Percentiles rank a stretch among this genome's conserved stretches.
phyloP scores from a whole-genome alignment of 2,113 vertebrate species.

The Tor tambroides region DNA sequence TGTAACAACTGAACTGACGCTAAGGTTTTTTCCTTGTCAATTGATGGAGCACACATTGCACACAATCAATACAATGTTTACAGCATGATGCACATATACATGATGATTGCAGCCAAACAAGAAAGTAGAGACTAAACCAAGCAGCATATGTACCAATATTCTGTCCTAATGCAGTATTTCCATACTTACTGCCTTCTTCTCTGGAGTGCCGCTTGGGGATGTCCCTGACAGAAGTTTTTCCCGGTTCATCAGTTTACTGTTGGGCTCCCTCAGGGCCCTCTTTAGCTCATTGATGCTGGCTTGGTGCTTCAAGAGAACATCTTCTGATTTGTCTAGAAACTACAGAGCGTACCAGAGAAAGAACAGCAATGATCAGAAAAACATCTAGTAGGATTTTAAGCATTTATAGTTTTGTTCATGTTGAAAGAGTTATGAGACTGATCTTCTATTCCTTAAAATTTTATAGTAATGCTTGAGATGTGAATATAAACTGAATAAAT shows the following conservation, averaged over 20 bases:
- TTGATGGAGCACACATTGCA: too few species aligned
- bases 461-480: too few species aligned
- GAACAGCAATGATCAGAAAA: not conserved
- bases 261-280: conserved; percentile 91
- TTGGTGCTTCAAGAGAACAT: conserved; percentile 96
- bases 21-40: too few species aligned
- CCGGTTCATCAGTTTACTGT: conserved; percentile 91
- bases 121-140: too few species aligned
- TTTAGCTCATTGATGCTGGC: conserved; percentile 99
- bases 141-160: too few species aligned
- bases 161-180: not conserved
- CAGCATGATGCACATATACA: too few species aligned
- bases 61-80: too few species aligned
- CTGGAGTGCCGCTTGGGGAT: conserved; percentile 87
- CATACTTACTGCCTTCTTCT: conserved; percentile 82
- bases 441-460: not conserved
- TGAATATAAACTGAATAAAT: too few species aligned
- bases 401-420: not conserved
- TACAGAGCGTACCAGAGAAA: conserved; percentile 55
- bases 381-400: not conserved
- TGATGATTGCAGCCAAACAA: too few species aligned
- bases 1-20: too few species aligned
- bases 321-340: conserved; percentile 97
- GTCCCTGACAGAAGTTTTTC: conserved; percentile 89
- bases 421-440: not conserved